Evolutionary conservation across 2,113 vertebrate species (phyloP).

Genomic region (Emydura subglobosa): DNA sequence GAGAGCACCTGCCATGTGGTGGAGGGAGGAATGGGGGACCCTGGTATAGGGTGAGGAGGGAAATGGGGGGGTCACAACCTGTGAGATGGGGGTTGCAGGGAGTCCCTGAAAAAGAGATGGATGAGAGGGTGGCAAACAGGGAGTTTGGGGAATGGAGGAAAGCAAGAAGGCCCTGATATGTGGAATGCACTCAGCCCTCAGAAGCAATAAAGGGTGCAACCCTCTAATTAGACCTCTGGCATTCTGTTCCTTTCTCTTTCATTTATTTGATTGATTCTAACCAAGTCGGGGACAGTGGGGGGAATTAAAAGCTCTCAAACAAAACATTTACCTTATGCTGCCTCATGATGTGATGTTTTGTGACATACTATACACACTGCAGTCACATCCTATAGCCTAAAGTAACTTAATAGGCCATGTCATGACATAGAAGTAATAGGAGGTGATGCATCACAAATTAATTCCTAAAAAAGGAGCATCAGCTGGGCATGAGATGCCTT

Average conservation of each 20-base stretch:
- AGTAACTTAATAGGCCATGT: slow-evolving; percentile 53
- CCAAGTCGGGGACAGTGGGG: background rate
- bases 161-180: background rate
- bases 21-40: no score
- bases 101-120: background rate
- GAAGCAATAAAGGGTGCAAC: background rate
- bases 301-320: background rate
- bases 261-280: background rate
- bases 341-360: slow-evolving; percentile 36
- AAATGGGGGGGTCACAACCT: no score
- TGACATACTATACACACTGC: background rate
- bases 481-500: slow-evolving; percentile 10
- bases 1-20: no score
- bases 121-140: background rate
- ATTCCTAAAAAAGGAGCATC: slow-evolving; percentile 42
- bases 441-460: slow-evolving; percentile 59
- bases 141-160: no score
- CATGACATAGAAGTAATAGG: slow-evolving; percentile 58
- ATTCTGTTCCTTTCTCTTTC: background rate
- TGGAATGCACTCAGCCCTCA: background rate
- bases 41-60: no score
- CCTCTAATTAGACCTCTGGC: background rate
- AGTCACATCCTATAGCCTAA: slow-evolving; percentile 39
- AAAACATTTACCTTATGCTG: slow-evolving; percentile 44
- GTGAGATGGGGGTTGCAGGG: no score